Evolutionary conservation across 2,888 invertebrate genomes (phyloP), one percentile per base, ranked within the genome.

Genomic region (Axea sp.): DNA sequence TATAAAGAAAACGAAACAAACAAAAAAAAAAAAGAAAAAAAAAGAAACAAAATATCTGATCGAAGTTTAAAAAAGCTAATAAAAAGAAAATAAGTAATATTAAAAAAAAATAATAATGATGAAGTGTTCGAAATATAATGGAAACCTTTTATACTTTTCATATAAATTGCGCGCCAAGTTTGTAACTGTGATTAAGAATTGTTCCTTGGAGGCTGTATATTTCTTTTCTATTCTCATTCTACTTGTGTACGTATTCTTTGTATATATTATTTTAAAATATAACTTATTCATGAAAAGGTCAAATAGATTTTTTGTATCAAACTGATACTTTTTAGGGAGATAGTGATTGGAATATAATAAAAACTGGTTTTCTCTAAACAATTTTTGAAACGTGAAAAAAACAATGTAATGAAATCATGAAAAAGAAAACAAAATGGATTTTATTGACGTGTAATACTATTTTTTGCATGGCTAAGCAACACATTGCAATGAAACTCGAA

Each of bases 111-210:
- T 9, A 43, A 31, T 35, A 59, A 53, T 53, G 28, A 19, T 3
- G 35, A 65, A 65, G 33, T 53, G 19, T 53, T 62, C 9, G 37
- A 62, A 62, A 41, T 22, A 11, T 26, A 59, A 59, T 26, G 6
- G 12, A 12, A 65, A 45, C 12, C 28, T 37, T 41, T 35, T 31
- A 33, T 51, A 62, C 7, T 28, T 65, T 53, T 53, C 43, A 35
- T 53, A 65, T 45, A 28, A 60, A 47, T 53, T 31, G 43, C 45
- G 45, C 57, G 31, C 39, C 47, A 55, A 47, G 30, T 57, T 67
- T 57, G 19, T 57, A 55, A 67, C 67, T 67, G 67, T 67, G 67
- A 67, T 67, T 57, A 67, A 55, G 22, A 57, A 67, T 67, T 67
- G 67, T 57, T 55, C 67, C 67, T 57, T 55, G 55, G 47, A 67